A percentile compares a stretch with the other conserved stretches of the same genome.
phyloP scores from a whole-genome alignment of 2,113 vertebrate species.

The Donacobius atricapilla region DNA sequence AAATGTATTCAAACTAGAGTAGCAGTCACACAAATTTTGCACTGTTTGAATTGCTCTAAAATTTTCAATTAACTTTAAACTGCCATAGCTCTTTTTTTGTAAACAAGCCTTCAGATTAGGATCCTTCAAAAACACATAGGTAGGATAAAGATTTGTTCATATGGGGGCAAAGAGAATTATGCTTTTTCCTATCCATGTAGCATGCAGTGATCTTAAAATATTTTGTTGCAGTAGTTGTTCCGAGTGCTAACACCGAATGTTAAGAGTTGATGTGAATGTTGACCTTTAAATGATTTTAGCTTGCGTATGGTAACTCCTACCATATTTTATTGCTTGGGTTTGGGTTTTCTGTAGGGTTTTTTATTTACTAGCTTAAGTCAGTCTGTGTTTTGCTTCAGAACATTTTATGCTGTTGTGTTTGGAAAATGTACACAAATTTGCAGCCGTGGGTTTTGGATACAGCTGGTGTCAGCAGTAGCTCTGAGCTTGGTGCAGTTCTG shows the following conservation, averaged over 20 bases:
- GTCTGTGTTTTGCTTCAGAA: neutral
- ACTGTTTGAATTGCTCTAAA: neutral
- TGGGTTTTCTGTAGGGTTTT: neutral
- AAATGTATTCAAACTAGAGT: neutral
- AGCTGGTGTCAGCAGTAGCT: neutral
- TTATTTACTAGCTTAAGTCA: neutral
- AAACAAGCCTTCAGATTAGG: neutral
- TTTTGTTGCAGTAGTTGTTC: neutral
- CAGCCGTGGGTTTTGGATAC: neutral
- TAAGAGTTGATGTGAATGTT: neutral
- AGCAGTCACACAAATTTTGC: neutral
- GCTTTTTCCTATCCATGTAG: neutral
- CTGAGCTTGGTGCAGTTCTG: neutral
- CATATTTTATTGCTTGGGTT: neutral
- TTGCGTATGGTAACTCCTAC: neutral
- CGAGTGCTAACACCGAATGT: neutral
- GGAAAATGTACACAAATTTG: neutral
- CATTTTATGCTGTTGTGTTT: neutral
- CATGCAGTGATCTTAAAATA: neutral
- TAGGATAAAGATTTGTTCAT: neutral
- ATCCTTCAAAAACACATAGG: neutral
- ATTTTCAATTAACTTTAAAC: neutral
- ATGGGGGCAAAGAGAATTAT: rapidly evolving
- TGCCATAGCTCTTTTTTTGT: neutral
- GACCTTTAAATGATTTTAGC: neutral